A percentile compares a stretch with the other conserved stretches of the same genome.
phyloP scores from a whole-genome alignment of 2,113 vertebrate species.

The Brienomyrus brachyistius region DNA sequence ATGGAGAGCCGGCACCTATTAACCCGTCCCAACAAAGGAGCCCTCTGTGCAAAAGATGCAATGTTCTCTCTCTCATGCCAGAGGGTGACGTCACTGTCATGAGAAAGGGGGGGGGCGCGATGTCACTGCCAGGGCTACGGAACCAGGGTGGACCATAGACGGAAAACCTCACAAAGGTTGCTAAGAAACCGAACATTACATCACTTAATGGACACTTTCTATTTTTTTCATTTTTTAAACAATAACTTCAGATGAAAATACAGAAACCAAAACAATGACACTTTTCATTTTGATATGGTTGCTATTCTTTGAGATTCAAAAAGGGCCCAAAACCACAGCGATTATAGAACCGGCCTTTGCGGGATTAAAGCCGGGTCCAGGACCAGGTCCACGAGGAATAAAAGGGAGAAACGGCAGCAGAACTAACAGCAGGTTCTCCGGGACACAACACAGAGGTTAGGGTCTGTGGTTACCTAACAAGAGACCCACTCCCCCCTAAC shows the following conservation, averaged over 20 bases:
- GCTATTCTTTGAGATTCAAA: not conserved
- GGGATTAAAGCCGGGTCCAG: not conserved
- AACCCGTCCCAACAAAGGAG: not conserved
- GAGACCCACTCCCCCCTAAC: not conserved
- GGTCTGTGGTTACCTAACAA: not conserved
- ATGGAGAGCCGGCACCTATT: not conserved
- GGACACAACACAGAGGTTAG: not conserved
- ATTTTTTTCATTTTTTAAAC: not conserved
- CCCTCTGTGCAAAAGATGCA: not conserved
- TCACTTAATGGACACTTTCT: not conserved
- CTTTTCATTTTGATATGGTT: not conserved
- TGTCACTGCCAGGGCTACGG: not conserved
- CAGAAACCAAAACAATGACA: not conserved
- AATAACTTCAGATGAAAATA: not conserved
- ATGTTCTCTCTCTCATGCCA: not conserved
- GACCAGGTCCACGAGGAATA: not conserved
- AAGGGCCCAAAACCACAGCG: not conserved
- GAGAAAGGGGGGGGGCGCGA: not conserved
- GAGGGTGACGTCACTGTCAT: conserved; percentile 1
- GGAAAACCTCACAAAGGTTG: not conserved
- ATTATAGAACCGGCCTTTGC: not conserved
- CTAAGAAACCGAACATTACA: not conserved
- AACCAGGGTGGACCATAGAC: not conserved
- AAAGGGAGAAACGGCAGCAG: not conserved
- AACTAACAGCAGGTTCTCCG: not conserved